Base-by-base conservation (phyloP, 2,797 vertebrate genomes). In the Alca torda region DNA sequence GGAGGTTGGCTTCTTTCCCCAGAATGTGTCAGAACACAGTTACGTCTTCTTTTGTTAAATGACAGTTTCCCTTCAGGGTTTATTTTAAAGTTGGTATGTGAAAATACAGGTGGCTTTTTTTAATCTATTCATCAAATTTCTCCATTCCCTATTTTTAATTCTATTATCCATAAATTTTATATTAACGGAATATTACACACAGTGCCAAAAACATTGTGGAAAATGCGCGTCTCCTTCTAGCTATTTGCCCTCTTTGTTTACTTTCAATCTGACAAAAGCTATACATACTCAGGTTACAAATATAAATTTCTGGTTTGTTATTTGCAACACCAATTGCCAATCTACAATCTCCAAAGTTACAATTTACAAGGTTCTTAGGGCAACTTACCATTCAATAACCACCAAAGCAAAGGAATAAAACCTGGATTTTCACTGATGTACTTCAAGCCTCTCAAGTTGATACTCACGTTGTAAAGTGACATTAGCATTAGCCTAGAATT, bases 391-490 rank as follows among this genome's bases (percentile, higher is more conserved):
- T 98, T 98, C 94, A 99, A 96, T 18, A 99, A 98, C 96, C 96
- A 98, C 98, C 97, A 98, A 85, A 99, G 98, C 87, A 99, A 97
- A 14, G 98, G 97, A 81, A 99, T 95, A 67, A 99, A 98, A 45
- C 97, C 98, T 23, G 97, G 97, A 77, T 97, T 99, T 97, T 98
- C 98, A 65, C 98, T 99, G 96, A 99, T 98, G 96, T 98, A 98
- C 90, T 98, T 98, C 91, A 99, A 97, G 75, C 99, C 99, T 89
- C 98, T 98, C 37, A 99, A 93, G 93, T 98, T 99, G 97, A 99
- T 99, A 95, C 99, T 99, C 93, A 99, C 98, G 5, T 99, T 99
- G 93, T 99, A 99, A 83, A 99, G 98, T 33, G 98, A 98, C 99
- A 99, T 99, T 93, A 99, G 98, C 98, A 99, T 99, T 95, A 99